These are phyloP conservation scores for Myiopsitta monachus DNA, from an alignment of 2,113 vertebrate species.

Conservation along the genomic window DNA sequence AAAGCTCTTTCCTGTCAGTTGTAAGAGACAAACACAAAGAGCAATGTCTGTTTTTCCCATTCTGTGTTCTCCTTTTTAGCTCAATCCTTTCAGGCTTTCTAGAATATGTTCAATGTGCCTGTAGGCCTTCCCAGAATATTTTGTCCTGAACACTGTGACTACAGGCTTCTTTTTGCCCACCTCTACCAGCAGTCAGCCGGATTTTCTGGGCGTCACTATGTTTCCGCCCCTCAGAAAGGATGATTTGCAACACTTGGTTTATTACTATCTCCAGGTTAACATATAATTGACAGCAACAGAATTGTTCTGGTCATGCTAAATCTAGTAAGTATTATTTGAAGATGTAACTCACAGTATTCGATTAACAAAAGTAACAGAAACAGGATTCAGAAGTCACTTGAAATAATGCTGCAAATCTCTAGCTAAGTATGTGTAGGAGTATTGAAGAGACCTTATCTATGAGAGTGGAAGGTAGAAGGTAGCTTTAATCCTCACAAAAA, in stretches of 20 bases:
- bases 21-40: neutral
- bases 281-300: neutral
- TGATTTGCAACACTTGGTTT: neutral
- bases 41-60: neutral
- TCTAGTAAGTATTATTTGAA: neutral
- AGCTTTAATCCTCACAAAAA: neutral
- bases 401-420: neutral
- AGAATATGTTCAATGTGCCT: neutral
- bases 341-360: neutral
- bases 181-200: neutral
- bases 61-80: neutral
- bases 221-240: neutral
- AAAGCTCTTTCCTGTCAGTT: neutral
- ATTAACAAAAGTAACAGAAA: neutral
- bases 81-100: neutral
- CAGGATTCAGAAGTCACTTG: neutral
- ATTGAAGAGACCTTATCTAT: neutral
- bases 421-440: neutral
- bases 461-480: neutral
- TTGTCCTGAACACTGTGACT: neutral
- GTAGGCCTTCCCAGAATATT: neutral
- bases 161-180: neutral
- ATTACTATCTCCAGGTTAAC: neutral
- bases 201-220: neutral
- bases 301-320: neutral